Evolutionary conservation across 2,113 vertebrate species (phyloP), one percentile per base, ranked within the genome.

Genomic region (Mormoops blainvillei): DNA sequence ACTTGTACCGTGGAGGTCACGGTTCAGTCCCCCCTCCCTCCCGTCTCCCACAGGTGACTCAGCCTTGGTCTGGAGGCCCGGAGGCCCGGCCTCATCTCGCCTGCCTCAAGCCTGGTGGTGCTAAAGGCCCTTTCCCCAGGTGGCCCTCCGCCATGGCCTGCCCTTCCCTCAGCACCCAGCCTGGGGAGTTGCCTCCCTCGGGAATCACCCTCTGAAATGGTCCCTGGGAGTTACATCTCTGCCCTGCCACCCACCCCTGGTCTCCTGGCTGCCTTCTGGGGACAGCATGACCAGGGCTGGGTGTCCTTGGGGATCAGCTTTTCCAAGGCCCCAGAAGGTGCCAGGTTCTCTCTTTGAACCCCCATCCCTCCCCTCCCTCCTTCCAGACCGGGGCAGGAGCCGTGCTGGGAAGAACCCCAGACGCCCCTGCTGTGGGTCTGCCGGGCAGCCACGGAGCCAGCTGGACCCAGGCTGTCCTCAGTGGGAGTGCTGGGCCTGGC

Each of bases 21-120:
- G 28, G 31, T 78, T 73, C 38, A 41, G 56, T 41, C 54, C 65
- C 24, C 73, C 26, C 24, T 48, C 41, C 41, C 52, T 65, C 56
- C 28, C 88, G 19, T 95, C 84, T 89, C 41, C 74, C 4, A 0
- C 95, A 97, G 97, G 95, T 43, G 67, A 65, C 77, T 74, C 14
- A 19, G 88, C 91, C 94, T 89, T 16, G 0, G 58, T 43, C 4
- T 18, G 20, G 81, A 81, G 89, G 81, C 71, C 45, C 13, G 2
- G 28, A 73, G 96, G 87, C 70, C 87, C 0, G 1, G 68, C 86
- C 45, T 93, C 85, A 36, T 58, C 70, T 83, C 12, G 10, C 89
- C 85, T 95, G 88, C 90, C 26, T 11, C 50, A 88, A 95, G 78
- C 93, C 95, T 96, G 95, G 93, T 94, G 97, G 97, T 98, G 97